phyloP scores from a whole-genome alignment of 2,888 invertebrate genomes.

The Drosophila affinis region DNA sequence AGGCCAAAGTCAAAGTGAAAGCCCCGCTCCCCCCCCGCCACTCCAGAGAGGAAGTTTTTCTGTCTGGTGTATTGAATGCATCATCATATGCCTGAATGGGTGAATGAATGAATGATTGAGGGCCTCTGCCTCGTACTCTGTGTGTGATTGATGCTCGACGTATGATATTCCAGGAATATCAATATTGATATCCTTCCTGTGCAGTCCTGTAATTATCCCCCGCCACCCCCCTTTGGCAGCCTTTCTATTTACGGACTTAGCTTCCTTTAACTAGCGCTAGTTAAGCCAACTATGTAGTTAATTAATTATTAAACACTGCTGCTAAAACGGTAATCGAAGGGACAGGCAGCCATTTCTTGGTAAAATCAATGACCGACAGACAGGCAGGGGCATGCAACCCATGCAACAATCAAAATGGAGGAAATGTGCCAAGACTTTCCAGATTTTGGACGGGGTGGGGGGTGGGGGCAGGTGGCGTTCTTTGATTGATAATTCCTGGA shows the following conservation, averaged over 20 bases:
- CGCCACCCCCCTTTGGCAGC: not conserved
- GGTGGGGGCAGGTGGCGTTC: too few relatives aligned
- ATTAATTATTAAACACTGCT: not conserved
- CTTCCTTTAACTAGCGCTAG: not conserved
- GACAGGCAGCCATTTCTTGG: not conserved
- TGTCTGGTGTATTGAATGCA: constrained; percentile 39
- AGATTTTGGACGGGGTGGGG: too few relatives aligned
- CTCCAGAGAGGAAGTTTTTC: constrained; percentile 6
- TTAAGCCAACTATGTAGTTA: not conserved
- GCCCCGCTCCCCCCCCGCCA: constrained; percentile 3
- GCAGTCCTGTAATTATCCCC: constrained; percentile 1
- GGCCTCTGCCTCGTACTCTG: not conserved
- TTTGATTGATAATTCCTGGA: not conserved
- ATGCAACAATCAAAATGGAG: too few relatives aligned
- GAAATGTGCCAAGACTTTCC: too few relatives aligned
- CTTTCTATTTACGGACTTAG: not conserved
- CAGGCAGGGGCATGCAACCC: not conserved
- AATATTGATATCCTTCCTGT: constrained; percentile 12
- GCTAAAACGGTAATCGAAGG: not conserved
- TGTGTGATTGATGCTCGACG: constrained; percentile 38
- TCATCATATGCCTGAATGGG: constrained; percentile 56
- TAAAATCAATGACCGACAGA: not conserved
- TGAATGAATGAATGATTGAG: constrained; percentile 25
- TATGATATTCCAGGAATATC: constrained; percentile 45
- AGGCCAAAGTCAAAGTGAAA: constrained; percentile 53